These are phyloP conservation scores for Syngnathoides biaculeatus DNA, from an alignment of 2,113 vertebrate genomes.

Conservation along the genomic window DNA sequence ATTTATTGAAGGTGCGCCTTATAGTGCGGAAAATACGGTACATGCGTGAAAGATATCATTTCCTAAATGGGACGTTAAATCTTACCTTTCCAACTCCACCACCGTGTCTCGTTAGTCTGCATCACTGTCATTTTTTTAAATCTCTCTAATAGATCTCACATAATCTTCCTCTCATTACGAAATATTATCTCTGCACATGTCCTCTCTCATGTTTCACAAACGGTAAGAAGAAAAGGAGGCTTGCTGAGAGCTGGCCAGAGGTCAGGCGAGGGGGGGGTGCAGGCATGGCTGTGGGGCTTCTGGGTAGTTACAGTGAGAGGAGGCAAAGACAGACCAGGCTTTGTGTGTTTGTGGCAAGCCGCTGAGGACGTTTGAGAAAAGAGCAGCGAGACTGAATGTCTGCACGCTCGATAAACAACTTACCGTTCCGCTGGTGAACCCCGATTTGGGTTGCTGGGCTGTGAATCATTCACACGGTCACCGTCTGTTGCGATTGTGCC, in stretches of 20 bases:
- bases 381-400: slow-evolving; percentile 17
- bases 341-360: slow-evolving; percentile 5
- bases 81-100: not conserved
- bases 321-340: slow-evolving; percentile 14
- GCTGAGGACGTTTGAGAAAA: slow-evolving; percentile 9
- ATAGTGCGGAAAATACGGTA: too few species aligned
- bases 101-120: slow-evolving; percentile 12
- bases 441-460: not conserved
- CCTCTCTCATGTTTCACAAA: not conserved
- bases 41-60: not conserved
- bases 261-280: not conserved
- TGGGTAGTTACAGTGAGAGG: not conserved
- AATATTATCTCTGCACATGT: not conserved
- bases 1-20: too few species aligned
- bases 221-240: not conserved
- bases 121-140: slow-evolving; percentile 17
- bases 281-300: not conserved
- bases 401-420: slow-evolving; percentile 1
- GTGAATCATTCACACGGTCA: not conserved
- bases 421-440: not conserved
- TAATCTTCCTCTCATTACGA: not conserved
- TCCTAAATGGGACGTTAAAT: not conserved
- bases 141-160: slow-evolving; percentile 1
- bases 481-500: not conserved
- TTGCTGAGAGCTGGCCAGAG: not conserved